These are phyloP conservation scores for Typhlichthys eigenmanni DNA, from an alignment of 2,797 vertebrate species.

Conservation along the genomic window DNA sequence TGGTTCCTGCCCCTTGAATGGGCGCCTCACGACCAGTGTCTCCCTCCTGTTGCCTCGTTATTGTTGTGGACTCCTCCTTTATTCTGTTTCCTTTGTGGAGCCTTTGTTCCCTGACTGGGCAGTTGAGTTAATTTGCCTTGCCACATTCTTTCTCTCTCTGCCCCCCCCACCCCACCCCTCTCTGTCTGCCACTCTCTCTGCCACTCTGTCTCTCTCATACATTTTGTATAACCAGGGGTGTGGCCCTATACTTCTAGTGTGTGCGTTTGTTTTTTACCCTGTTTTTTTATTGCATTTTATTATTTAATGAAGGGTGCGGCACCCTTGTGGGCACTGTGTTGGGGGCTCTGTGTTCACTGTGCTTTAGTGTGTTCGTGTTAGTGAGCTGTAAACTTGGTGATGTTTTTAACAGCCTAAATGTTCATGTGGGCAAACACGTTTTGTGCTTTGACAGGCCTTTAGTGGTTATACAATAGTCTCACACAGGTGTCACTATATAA, in stretches of 20 bases:
- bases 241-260: slow-evolving; percentile 49
- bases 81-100: slow-evolving; percentile 44
- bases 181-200: slow-evolving; percentile 22
- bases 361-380: slow-evolving; percentile 4
- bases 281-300: slow-evolving; percentile 14
- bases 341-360: slow-evolving; percentile 9
- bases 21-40: slow-evolving; percentile 40
- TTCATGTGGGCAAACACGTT: slow-evolving; percentile 13
- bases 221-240: slow-evolving; percentile 55
- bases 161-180: slow-evolving; percentile 16
- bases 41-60: slow-evolving; percentile 25
- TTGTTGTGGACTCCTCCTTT: slow-evolving; percentile 25
- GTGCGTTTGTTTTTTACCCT: slow-evolving; percentile 38
- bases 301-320: slow-evolving; percentile 34
- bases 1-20: slow-evolving; percentile 24
- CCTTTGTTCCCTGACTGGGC: slow-evolving; percentile 35
- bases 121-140: slow-evolving; percentile 22
- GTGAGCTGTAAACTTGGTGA: slow-evolving; percentile 23
- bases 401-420: slow-evolving; percentile 18
- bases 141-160: neutral
- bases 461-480: too few relatives aligned
- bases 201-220: slow-evolving; percentile 40
- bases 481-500: too few relatives aligned
- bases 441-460: slow-evolving; percentile 28
- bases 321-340: slow-evolving; percentile 26